A percentile compares a stretch with the other conserved stretches of the same genome.
Conservation (phyloP, 2,888 invertebrate genomes). For the Eulithis prunata region DNA sequence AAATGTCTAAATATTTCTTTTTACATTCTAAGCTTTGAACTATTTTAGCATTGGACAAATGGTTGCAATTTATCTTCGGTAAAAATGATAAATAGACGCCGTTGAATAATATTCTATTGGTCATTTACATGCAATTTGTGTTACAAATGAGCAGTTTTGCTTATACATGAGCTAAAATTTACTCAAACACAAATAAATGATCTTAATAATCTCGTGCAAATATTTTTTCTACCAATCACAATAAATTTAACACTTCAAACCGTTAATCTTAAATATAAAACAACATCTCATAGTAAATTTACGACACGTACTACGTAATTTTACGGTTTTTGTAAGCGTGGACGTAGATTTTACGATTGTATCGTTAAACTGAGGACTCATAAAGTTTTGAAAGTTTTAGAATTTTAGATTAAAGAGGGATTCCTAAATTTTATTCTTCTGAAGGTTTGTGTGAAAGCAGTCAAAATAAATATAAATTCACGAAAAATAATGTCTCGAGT, state of each 20-base stretch:
- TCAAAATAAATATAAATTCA: not conserved
- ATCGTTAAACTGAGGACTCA: constrained; percentile 32
- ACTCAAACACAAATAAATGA: not conserved
- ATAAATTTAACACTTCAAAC: constrained; percentile 17
- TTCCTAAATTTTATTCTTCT: constrained; percentile 1
- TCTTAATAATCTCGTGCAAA: constrained; percentile 1
- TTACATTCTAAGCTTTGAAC: constrained; percentile 7
- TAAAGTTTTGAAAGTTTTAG: constrained; percentile 35
- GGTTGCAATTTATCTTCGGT: constrained; percentile 19
- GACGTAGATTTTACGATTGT: constrained; percentile 34
- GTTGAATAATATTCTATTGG: constrained; percentile 4
- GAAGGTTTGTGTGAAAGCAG: constrained; percentile 5
- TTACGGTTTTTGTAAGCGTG: constrained; percentile 30
- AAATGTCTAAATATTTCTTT: constrained; percentile 25
- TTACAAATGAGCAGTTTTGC: constrained; percentile 7
- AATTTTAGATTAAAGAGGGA: constrained; percentile 31
- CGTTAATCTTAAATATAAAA: constrained; percentile 22
- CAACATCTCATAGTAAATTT: constrained; percentile 32
- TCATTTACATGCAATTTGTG: constrained; percentile 8
- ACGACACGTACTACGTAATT: constrained; percentile 33
- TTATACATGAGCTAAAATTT: not conserved
- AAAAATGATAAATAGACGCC: constrained; percentile 11
- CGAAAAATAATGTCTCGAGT: not conserved
- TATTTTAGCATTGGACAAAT: constrained; percentile 21
- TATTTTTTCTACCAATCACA: constrained; percentile 6